A percentile compares a stretch with the other conserved stretches of the same genome.
phyloP scores from a whole-genome alignment of 2,888 invertebrate species.

The Scaptomyza polygonia region DNA sequence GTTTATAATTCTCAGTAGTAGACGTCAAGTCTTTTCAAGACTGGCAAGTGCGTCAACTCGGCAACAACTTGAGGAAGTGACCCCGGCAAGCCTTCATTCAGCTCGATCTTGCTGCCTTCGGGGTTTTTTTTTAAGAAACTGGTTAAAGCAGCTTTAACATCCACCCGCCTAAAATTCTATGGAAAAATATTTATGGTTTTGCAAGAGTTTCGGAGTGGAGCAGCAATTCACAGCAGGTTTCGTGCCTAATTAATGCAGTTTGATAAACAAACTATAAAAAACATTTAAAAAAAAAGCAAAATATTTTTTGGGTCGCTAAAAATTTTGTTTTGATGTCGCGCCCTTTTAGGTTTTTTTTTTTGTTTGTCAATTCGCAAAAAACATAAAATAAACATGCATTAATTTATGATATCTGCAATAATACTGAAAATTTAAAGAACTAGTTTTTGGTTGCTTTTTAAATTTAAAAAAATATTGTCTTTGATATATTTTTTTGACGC shows the following conservation, averaged over 20 bases:
- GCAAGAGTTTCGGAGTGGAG: background rate
- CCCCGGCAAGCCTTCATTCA: slow-evolving; percentile 30
- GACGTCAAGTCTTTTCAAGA: slow-evolving; percentile 13
- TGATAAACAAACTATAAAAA: slow-evolving; percentile 38
- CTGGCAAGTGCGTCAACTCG: slow-evolving; percentile 59
- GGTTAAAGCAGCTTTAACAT: slow-evolving; percentile 16
- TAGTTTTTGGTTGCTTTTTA: slow-evolving; percentile 25
- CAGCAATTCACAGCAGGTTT: slow-evolving; percentile 63
- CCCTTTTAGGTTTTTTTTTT: slow-evolving; percentile 49
- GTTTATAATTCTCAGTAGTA: slow-evolving; percentile 66
- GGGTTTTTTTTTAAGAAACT: slow-evolving; percentile 46
- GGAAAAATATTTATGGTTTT: slow-evolving; percentile 18
- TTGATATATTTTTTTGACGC: slow-evolving; percentile 38
- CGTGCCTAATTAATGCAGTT: slow-evolving; percentile 69
- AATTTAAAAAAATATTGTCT: slow-evolving; percentile 22
- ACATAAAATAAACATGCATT: slow-evolving; percentile 48
- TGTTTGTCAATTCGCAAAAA: slow-evolving; percentile 55
- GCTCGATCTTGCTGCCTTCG: slow-evolving; percentile 15
- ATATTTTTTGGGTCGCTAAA: slow-evolving; percentile 31
- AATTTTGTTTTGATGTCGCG: slow-evolving; percentile 40
- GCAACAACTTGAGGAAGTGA: slow-evolving; percentile 66
- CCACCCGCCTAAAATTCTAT: slow-evolving; percentile 65
- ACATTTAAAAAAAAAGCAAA: background rate
- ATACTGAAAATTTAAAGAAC: too few species aligned
- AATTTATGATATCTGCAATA: slow-evolving; percentile 60